These are phyloP conservation scores for Pseudocheirus occidentalis DNA, from an alignment of 2,797 vertebrate species.

Conservation along the genomic window DNA sequence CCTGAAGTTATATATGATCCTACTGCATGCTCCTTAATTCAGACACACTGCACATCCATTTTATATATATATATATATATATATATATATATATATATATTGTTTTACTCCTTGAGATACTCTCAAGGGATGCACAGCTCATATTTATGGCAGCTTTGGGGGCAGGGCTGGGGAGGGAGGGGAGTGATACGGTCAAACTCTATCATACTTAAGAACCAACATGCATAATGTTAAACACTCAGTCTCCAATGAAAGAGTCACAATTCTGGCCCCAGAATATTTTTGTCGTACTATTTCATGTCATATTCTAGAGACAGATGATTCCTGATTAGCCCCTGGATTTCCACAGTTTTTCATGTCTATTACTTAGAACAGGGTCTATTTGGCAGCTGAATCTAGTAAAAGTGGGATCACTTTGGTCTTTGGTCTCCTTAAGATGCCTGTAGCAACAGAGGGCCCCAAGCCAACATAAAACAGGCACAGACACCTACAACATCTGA, in stretches of 20 bases:
- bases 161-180: conserved; percentile 56
- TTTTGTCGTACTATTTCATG: conserved; percentile 44
- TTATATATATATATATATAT: conserved; percentile 77
- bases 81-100: conserved; percentile 75
- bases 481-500: conserved; percentile 81
- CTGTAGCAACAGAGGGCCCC: conserved; percentile 76
- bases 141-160: conserved; percentile 75
- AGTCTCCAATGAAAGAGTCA: conserved; percentile 55
- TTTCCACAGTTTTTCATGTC: conserved; percentile 53
- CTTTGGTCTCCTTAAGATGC: conserved; percentile 69
- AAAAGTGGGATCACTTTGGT: conserved; percentile 63
- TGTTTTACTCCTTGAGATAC: conserved; percentile 73
- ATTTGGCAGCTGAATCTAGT: conserved; percentile 49
- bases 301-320: background rate
- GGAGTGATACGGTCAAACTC: conserved; percentile 64
- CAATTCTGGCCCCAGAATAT: conserved; percentile 49
- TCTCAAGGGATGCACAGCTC: conserved; percentile 80
- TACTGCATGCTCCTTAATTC: conserved; percentile 74
- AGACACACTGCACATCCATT: conserved; percentile 76
- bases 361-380: conserved; percentile 38
- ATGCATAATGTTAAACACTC: conserved; percentile 64
- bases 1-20: conserved; percentile 70
- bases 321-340: conserved; percentile 68
- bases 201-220: conserved; percentile 36
- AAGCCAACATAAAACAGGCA: conserved; percentile 82